phyloP scores from a whole-genome alignment of 2,888 invertebrate species.

The Latheticus oryzae region DNA sequence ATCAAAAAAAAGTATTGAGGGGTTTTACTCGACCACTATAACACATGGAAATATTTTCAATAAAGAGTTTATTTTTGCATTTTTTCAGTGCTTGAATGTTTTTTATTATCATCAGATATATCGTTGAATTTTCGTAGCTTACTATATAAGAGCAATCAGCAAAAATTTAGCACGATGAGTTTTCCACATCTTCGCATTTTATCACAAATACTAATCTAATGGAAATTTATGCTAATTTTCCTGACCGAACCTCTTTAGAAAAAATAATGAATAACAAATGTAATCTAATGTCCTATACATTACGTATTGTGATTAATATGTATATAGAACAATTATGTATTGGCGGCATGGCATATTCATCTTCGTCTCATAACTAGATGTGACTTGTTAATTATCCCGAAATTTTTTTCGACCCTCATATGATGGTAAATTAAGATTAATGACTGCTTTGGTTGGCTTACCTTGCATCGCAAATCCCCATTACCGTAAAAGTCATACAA shows the following conservation, averaged over 20 bases:
- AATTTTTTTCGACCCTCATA: slow-evolving; percentile 38
- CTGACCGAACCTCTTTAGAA: slow-evolving; percentile 4
- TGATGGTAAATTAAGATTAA: slow-evolving; percentile 38
- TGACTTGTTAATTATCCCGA: slow-evolving; percentile 40
- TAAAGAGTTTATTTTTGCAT: too few relatives aligned
- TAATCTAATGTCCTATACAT: background rate
- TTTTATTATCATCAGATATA: slow-evolving; percentile 16
- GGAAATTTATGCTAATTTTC: slow-evolving; percentile 27
- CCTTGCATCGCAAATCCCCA: slow-evolving; percentile 30
- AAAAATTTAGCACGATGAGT: slow-evolving; percentile 20
- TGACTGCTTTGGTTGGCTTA: slow-evolving; percentile 34
- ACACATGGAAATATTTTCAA: slow-evolving; percentile 41
- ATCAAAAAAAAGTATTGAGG: slow-evolving; percentile 38
- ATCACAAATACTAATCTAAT: slow-evolving; percentile 25
- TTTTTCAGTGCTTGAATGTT: slow-evolving; percentile 6
- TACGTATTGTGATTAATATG: slow-evolving; percentile 10
- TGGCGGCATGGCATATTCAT: slow-evolving; percentile 34
- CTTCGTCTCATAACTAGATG: slow-evolving; percentile 37
- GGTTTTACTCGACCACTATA: slow-evolving; percentile 39
- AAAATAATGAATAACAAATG: slow-evolving; percentile 12
- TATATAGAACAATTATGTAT: slow-evolving; percentile 20
- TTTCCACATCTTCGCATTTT: slow-evolving; percentile 26
- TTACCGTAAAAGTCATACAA: slow-evolving; percentile 20
- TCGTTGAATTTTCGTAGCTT: too few relatives aligned
- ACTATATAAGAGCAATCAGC: slow-evolving; percentile 4